Evolutionary conservation across 2,888 invertebrate genomes (phyloP), one percentile per base, ranked within the genome.

Genomic region (Dicyrtoma fusca): DNA sequence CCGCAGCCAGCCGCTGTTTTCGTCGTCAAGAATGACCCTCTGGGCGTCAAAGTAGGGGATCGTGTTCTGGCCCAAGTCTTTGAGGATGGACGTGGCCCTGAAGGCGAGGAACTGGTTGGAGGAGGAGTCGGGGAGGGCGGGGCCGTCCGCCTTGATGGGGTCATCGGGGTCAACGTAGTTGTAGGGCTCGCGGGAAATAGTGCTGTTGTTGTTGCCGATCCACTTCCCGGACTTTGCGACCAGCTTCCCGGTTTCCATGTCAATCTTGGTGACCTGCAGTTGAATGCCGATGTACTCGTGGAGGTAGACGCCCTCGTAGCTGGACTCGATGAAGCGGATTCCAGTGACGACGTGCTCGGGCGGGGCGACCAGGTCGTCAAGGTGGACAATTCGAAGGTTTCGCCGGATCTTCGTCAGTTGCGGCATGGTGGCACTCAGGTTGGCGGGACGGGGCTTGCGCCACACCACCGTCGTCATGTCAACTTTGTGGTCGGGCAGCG

Each of bases 41-140:
- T 93, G 93, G 77, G 89, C 87, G 82, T 94, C 94, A 19, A 94
- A 83, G 82, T 90, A 94, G 0, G 94, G 94, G 71, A 94, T 89
- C 0, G 92, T 92, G 76, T 89, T 90, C 84, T 94, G 94, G 0
- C 90, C 91, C 0, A 89, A 92, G 84, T 94, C 93, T 21, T 88
- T 87, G 44, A 88, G 88, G 68, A 90, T 84, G 83, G 90, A 90
- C 0, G 89, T 87, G 80, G 91, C 86, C 0, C 87, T 88, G 83
- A 91, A 91, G 81, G 89, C 87, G 19, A 91, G 81, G 83, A 86
- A 92, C 82, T 91, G 89, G 83, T 91, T 90, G 76, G 88, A 85
- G 1, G 83, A 82, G 0, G 90, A 90, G 82, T 88, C 88, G 17
- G 88, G 87, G 5, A 84, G 79, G 11, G 89, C 86, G 0, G 85